These are phyloP conservation scores for Phrixothrix hirtus DNA, from an alignment of 2,888 invertebrate species.

Conservation along the genomic window DNA sequence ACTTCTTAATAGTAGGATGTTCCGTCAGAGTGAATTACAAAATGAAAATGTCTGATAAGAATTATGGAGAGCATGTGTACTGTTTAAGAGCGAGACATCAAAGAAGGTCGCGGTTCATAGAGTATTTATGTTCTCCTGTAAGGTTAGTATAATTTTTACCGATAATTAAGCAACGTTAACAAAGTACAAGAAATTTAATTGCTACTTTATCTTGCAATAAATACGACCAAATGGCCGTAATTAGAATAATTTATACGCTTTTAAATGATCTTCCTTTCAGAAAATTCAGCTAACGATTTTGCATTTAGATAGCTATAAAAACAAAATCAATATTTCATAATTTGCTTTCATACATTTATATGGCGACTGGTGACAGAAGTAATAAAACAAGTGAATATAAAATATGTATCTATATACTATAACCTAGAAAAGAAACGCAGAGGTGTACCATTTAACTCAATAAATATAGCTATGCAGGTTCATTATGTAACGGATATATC, in stretches of 20 bases:
- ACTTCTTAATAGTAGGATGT: neutral
- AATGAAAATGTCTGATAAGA: slow-evolving; percentile 32
- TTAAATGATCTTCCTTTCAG: neutral
- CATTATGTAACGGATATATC: neutral
- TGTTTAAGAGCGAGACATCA: slow-evolving; percentile 24
- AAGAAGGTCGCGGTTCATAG: slow-evolving; percentile 24
- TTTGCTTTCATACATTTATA: neutral
- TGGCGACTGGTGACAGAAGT: neutral
- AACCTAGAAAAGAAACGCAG: neutral
- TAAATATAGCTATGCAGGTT: neutral
- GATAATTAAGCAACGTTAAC: neutral
- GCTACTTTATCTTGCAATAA: slow-evolving; percentile 27
- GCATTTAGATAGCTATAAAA: neutral
- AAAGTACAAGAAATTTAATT: slow-evolving; percentile 26
- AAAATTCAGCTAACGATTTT: neutral
- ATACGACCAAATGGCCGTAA: neutral
- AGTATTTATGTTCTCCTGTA: slow-evolving; percentile 12
- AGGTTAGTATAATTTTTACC: neutral
- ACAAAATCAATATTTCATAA: too few relatives aligned
- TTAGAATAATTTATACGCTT: neutral
- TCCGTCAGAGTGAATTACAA: slow-evolving; percentile 30
- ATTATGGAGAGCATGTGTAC: slow-evolving; percentile 32
- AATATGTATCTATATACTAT: neutral
- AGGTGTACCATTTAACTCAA: neutral
- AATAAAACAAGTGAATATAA: neutral